These are phyloP conservation scores for Gallinago undulata DNA, from an alignment of 2,113 vertebrate genomes.

Conservation along the genomic window DNA sequence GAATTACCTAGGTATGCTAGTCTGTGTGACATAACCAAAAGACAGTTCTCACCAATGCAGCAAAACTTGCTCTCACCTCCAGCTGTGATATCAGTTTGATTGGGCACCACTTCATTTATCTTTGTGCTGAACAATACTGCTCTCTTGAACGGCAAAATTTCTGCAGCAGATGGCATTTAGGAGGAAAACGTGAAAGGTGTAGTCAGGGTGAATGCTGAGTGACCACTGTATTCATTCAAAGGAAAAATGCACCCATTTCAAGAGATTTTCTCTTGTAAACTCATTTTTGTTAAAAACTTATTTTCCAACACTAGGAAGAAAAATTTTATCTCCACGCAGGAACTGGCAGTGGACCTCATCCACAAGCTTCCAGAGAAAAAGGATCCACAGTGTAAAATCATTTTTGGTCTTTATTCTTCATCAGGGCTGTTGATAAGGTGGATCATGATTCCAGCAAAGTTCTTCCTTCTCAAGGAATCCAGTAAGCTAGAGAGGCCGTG, in stretches of 20 bases:
- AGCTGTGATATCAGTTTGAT: constrained; percentile 20
- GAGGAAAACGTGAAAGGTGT: background rate
- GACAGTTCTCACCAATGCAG: background rate
- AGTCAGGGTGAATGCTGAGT: background rate
- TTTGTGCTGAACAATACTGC: constrained; percentile 36
- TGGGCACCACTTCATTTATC: constrained; percentile 21
- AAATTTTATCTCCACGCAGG: background rate
- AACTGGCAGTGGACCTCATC: background rate
- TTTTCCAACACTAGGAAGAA: background rate
- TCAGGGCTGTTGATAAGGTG: background rate
- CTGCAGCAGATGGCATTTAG: constrained; percentile 42
- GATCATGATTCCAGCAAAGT: background rate
- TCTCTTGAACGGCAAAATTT: constrained; percentile 11
- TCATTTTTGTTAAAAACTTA: background rate
- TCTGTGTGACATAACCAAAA: background rate
- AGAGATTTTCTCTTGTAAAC: background rate
- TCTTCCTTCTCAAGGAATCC: background rate
- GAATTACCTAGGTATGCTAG: background rate
- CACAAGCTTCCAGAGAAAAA: background rate
- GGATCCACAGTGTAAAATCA: background rate
- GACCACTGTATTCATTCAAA: background rate
- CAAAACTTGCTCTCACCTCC: constrained; percentile 44
- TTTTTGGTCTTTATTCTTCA: background rate
- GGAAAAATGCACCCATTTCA: background rate
- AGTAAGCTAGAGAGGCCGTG: background rate